Evolutionary conservation across 1,140 invertebrate species (phyloP), one percentile per base, ranked within the genome.

Genomic region (Rhizoglyphus robini): DNA sequence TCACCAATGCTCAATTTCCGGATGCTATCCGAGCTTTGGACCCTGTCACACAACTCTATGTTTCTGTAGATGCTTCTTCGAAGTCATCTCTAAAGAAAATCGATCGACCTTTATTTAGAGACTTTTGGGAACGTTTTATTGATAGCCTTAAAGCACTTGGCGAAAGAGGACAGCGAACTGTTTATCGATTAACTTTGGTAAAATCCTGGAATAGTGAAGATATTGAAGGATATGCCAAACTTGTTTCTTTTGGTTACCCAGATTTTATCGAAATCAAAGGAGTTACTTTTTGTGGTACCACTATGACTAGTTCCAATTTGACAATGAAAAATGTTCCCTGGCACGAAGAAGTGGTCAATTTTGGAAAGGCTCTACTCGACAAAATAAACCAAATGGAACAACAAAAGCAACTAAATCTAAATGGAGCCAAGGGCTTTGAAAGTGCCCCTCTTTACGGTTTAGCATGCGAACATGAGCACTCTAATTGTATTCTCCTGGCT

Each of bases 261-360:
- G 82, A 84, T 74, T 84, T 84, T 69, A 84, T 84, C 70, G 83
- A 84, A 76, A 78, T 84, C 25, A 84, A 84, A 74, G 83, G 83
- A 49, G 83, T 84, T 0, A 84, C 83, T 3, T 84, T 79, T 71
- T 84, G 83, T 74, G 83, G 83, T 11, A 80, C 80, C 34, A 80
- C 80, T 0, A 82, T 82, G 71, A 79, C 79, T 1, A 76, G 74
- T 18, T 78, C 70, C 67, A 75, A 70, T 23, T 70, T 84, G 59
- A 84, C 82, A 3, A 84, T 84, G 83, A 76, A 81, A 66, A 84
- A 84, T 75, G 80, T 84, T 0, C 83, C 83, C 3, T 84, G 82
- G 82, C 82, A 84, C 72, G 76, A 81, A 69, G 83, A 84, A 73
- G 82, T 84, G 0, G 73, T 82, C 3, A 70, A 71, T 0, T 84